phyloP scores from a whole-genome alignment of 2,888 invertebrate species.

The Platycnemis pennipes region DNA sequence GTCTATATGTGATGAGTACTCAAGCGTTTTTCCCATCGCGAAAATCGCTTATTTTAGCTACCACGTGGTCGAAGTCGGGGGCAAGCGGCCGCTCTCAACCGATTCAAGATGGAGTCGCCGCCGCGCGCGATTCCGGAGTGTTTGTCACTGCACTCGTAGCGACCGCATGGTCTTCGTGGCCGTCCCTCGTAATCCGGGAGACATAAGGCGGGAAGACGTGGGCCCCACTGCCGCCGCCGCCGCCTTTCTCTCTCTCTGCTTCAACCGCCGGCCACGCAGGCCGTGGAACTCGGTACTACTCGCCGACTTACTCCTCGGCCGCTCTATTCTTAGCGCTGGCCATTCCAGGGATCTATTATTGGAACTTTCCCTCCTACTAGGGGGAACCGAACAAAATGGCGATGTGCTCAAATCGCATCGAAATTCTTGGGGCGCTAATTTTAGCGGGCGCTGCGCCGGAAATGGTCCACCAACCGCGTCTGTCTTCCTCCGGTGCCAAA shows the following conservation, averaged over 20 bases:
- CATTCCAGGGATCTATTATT: neutral
- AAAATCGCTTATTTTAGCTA: too few relatives aligned
- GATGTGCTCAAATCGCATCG: neutral
- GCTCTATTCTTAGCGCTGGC: neutral
- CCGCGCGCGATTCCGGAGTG: neutral
- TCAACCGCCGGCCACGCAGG: too few relatives aligned
- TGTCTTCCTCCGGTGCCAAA: neutral
- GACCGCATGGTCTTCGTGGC: conserved; percentile 30
- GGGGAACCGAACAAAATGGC: neutral
- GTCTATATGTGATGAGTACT: too few relatives aligned
- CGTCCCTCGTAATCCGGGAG: neutral
- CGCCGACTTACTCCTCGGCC: neutral
- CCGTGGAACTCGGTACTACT: too few relatives aligned
- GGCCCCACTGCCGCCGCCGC: neutral
- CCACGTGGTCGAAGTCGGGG: neutral
- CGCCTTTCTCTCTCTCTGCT: neutral
- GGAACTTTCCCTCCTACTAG: neutral
- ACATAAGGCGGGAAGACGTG: neutral
- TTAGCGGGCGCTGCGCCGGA: neutral
- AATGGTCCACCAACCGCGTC: neutral
- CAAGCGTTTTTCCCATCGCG: too few relatives aligned
- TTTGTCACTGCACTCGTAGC: neutral
- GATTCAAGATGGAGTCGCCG: neutral
- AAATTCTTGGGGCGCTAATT: neutral
- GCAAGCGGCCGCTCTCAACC: neutral